Conservation (phyloP, 2,888 invertebrate species). For the Drosophila basisetae region DNA sequence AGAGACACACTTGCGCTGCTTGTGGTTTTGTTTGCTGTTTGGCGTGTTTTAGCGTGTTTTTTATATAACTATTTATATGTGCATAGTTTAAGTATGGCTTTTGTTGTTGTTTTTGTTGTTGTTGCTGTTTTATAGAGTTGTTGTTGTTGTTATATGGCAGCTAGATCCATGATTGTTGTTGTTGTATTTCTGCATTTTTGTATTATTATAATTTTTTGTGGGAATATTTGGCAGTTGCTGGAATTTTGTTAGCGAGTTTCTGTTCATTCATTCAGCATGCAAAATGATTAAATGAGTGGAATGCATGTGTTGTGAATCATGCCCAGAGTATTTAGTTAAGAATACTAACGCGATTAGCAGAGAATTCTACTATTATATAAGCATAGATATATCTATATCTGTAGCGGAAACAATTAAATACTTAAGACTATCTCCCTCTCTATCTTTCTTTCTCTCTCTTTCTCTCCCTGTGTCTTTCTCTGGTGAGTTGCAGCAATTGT, state of each 20-base stretch:
- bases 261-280: slow-evolving; percentile 31
- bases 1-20: slow-evolving; percentile 2
- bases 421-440: neutral
- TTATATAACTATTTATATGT: slow-evolving; percentile 72
- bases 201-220: slow-evolving; percentile 13
- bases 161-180: slow-evolving; percentile 17
- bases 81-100: slow-evolving; percentile 56
- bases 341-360: neutral
- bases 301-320: slow-evolving; percentile 55
- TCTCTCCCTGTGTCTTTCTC: neutral
- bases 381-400: neutral
- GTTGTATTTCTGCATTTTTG: slow-evolving; percentile 66
- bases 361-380: neutral
- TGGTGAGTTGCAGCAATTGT: slow-evolving; percentile 34
- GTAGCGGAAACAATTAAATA: slow-evolving; percentile 3
- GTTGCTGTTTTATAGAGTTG: slow-evolving; percentile 57
- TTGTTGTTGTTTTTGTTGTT: slow-evolving; percentile 32
- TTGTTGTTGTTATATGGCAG: slow-evolving; percentile 45
- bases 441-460: neutral
- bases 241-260: slow-evolving; percentile 53
- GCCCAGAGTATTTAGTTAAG: neutral
- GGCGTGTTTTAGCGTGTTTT: slow-evolving; percentile 65
- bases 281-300: slow-evolving; percentile 50
- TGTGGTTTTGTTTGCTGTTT: slow-evolving; percentile 31
- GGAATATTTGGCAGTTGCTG: slow-evolving; percentile 62